Conservation (phyloP, 2,797 vertebrate species). For the Platyrinchus mystaceus region DNA sequence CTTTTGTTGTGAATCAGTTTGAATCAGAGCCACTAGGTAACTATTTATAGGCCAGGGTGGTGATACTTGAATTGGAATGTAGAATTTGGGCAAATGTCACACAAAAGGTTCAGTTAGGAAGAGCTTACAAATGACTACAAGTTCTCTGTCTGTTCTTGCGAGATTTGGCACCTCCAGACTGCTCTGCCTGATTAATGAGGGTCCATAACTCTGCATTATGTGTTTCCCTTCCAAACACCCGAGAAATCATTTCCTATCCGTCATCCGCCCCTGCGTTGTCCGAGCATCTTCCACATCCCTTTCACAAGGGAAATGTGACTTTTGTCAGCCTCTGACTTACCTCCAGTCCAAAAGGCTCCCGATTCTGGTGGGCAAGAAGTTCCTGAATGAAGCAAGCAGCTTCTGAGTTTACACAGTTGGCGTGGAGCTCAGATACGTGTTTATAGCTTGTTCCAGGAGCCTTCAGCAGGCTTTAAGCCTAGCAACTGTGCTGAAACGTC, state of each 20-base stretch:
- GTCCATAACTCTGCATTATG: constrained; percentile 14
- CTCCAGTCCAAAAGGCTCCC: neutral
- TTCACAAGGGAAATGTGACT: constrained; percentile 5
- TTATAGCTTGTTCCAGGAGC: constrained; percentile 55
- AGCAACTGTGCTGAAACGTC: neutral
- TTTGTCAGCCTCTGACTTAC: neutral
- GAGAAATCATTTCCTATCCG: neutral
- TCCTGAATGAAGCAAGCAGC: constrained; percentile 42
- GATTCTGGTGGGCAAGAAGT: constrained; percentile 23
- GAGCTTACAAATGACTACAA: neutral
- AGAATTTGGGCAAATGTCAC: neutral
- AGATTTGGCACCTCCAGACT: neutral
- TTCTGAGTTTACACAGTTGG: constrained; percentile 64
- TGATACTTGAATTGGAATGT: neutral
- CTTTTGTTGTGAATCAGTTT: constrained; percentile 6
- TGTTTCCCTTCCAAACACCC: constrained; percentile 22
- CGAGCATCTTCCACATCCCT: neutral
- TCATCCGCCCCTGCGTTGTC: neutral
- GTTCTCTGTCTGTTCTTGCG: neutral
- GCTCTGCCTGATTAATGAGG: constrained; percentile 10
- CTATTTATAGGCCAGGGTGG: neutral
- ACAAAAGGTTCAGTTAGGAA: neutral
- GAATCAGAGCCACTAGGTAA: neutral
- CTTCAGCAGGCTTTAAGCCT: constrained; percentile 45
- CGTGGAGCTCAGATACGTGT: constrained; percentile 16